A percentile compares a stretch with the other conserved stretches of the same genome.
Evolutionary conservation across 1,140 invertebrate genomes (phyloP).

Genomic region (Cepaea nemoralis): DNA sequence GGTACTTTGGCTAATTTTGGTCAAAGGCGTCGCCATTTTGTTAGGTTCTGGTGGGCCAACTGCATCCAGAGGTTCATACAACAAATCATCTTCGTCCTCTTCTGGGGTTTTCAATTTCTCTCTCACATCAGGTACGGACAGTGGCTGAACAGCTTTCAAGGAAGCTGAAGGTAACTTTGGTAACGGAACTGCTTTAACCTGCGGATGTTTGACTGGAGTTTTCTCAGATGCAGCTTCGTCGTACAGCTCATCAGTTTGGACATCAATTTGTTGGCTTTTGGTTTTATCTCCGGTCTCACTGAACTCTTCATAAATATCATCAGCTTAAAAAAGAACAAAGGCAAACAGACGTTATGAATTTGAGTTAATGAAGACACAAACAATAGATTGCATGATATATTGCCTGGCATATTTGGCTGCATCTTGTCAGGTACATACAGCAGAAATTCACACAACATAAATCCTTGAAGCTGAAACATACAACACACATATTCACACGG

Average conservation of each 20-base stretch:
- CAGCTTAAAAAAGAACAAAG: background rate
- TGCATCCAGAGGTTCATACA: background rate
- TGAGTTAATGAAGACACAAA: too few relatives aligned
- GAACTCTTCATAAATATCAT: constrained; percentile 11
- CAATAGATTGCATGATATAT: too few relatives aligned
- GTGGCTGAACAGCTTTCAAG: background rate
- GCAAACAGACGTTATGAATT: too few relatives aligned
- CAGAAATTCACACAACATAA: too few relatives aligned
- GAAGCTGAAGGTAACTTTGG: background rate
- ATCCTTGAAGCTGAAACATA: too few relatives aligned
- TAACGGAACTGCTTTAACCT: background rate
- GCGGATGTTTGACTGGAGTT: background rate
- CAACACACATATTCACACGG: too few relatives aligned
- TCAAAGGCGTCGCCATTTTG: too few relatives aligned
- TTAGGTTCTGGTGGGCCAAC: background rate
- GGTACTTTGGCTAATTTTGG: too few relatives aligned
- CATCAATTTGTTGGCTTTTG: background rate
- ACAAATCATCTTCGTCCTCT: background rate
- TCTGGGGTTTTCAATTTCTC: background rate
- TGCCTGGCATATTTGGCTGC: too few relatives aligned
- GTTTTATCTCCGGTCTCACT: background rate
- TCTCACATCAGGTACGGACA: background rate
- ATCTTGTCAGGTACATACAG: too few relatives aligned
- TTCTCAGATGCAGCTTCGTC: background rate
- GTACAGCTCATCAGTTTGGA: background rate